Conservation (phyloP, 2,888 invertebrate genomes). For the Leucozona laternaria region DNA sequence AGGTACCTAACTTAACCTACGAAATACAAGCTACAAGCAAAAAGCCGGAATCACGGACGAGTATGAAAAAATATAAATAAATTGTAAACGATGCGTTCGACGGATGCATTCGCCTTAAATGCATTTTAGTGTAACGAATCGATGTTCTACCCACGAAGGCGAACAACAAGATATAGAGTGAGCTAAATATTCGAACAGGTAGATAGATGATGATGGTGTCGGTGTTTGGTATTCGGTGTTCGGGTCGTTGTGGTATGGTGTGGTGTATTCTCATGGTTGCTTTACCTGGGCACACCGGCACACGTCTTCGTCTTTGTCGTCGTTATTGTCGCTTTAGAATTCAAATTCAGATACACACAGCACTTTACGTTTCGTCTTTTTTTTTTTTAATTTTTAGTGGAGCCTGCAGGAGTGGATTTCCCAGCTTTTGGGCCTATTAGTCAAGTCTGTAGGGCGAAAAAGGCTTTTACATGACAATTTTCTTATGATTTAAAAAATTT, state of each 20-base stretch:
- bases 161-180: slow-evolving; percentile 19
- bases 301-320: slow-evolving; percentile 4
- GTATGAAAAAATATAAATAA: slow-evolving; percentile 54
- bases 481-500: too few relatives aligned
- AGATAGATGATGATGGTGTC: slow-evolving; percentile 2
- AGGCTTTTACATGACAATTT: too few relatives aligned
- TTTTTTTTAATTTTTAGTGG: neutral
- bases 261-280: neutral
- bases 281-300: slow-evolving; percentile 29
- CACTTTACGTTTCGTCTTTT: slow-evolving; percentile 1
- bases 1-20: slow-evolving; percentile 35
- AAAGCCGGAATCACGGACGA: slow-evolving; percentile 28
- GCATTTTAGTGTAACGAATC: slow-evolving; percentile 68
- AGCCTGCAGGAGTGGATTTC: neutral
- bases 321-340: neutral
- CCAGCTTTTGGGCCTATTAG: neutral
- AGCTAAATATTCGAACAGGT: slow-evolving; percentile 18
- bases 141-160: slow-evolving; percentile 39
- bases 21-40: neutral
- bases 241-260: neutral
- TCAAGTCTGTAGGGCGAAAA: too few relatives aligned
- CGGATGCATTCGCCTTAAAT: slow-evolving; percentile 50
- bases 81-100: slow-evolving; percentile 55
- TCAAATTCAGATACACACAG: slow-evolving; percentile 25
- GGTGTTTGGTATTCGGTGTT: neutral